phyloP scores from a whole-genome alignment of 2,113 vertebrate genomes.

The Hiodon tergisus region DNA sequence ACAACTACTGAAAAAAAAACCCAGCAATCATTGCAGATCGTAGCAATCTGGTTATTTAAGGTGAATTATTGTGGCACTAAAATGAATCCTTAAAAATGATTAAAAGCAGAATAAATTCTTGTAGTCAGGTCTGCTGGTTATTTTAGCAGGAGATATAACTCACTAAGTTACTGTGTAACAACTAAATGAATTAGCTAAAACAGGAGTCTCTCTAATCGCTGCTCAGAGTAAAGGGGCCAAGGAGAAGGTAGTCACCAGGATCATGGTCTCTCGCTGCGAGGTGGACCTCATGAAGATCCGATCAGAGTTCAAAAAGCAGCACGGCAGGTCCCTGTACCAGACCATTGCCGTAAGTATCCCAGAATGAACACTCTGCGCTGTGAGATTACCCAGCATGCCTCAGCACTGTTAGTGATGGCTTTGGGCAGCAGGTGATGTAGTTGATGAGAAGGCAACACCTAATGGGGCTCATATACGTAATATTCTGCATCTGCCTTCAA shows the following conservation, averaged over 20 bases:
- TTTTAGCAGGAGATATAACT: too few relatives aligned
- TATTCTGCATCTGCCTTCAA: slow-evolving; percentile 17
- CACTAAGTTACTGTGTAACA: slow-evolving; percentile 2
- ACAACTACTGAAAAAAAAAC: too few relatives aligned
- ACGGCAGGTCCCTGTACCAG: slow-evolving; percentile 81
- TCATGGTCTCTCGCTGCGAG: slow-evolving; percentile 86
- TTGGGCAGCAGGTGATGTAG: not conserved
- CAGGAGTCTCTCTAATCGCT: not conserved
- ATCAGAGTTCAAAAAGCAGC: slow-evolving; percentile 80
- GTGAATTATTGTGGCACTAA: too few relatives aligned
- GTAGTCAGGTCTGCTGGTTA: too few relatives aligned
- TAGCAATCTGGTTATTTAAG: too few relatives aligned
- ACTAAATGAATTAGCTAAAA: not conserved
- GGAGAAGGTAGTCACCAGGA: slow-evolving; percentile 86
- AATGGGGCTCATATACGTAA: too few relatives aligned
- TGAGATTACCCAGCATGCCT: not conserved
- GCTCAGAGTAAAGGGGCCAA: slow-evolving; percentile 83
- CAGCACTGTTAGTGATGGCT: not conserved
- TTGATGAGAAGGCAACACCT: not conserved
- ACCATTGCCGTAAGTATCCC: slow-evolving; percentile 71
- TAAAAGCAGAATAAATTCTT: too few relatives aligned
- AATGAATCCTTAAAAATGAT: too few relatives aligned
- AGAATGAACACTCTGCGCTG: not conserved
- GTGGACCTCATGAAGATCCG: slow-evolving; percentile 89
- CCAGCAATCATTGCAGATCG: too few relatives aligned